Conservation (phyloP, 2,113 vertebrate species). For the Rhinichthys klamathensis region DNA sequence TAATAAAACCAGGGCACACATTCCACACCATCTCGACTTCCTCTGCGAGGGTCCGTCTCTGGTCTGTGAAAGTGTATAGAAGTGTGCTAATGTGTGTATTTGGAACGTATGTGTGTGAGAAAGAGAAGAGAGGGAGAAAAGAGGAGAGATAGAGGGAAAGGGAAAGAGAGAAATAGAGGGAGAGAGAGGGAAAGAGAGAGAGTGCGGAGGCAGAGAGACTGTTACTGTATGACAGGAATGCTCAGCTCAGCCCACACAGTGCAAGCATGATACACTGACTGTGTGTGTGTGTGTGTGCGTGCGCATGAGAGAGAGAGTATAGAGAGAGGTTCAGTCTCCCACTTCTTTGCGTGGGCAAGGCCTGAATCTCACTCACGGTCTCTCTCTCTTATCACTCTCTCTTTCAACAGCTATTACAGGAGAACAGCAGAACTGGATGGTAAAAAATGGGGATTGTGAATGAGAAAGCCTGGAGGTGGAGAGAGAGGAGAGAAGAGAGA, state of each 20-base stretch:
- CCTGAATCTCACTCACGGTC: slow-evolving; percentile 57
- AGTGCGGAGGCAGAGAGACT: slow-evolving; percentile 57
- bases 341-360: slow-evolving; percentile 62
- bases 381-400: slow-evolving; percentile 30
- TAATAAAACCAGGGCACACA: slow-evolving; percentile 48
- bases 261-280: slow-evolving; percentile 66
- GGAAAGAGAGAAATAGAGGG: slow-evolving; percentile 26
- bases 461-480: slow-evolving; percentile 44
- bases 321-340: slow-evolving; percentile 60
- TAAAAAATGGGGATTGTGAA: slow-evolving; percentile 52
- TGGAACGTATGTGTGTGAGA: slow-evolving; percentile 30
- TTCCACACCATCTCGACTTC: slow-evolving; percentile 57
- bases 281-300: slow-evolving; percentile 54
- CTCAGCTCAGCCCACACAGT: slow-evolving; percentile 64
- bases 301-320: slow-evolving; percentile 44
- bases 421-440: slow-evolving; percentile 47
- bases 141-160: slow-evolving; percentile 3
- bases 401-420: slow-evolving; percentile 46
- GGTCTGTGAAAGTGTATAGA: slow-evolving; percentile 43
- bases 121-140: slow-evolving; percentile 2
- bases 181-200: slow-evolving; percentile 49
- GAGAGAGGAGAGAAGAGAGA: neutral
- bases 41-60: slow-evolving; percentile 50
- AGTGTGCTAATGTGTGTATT: slow-evolving; percentile 43
- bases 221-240: slow-evolving; percentile 63